Conservation (phyloP, 35 echinoderm and acorn worm species). For the Heliocidaris erythrogramma region DNA sequence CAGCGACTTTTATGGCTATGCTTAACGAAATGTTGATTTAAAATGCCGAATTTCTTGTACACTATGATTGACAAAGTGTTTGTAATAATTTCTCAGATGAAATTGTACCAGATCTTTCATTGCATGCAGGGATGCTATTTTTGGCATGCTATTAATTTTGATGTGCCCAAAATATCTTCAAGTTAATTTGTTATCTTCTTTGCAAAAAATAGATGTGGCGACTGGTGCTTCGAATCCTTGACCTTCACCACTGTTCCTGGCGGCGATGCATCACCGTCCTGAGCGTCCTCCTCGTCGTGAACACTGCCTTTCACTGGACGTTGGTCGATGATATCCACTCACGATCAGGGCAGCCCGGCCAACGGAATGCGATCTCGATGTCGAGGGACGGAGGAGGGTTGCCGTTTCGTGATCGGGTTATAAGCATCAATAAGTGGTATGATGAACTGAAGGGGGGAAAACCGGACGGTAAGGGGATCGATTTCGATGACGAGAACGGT, state of each 20-base stretch:
- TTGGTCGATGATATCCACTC: constrained; percentile 23
- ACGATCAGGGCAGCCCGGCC: not conserved
- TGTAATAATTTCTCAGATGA: not conserved
- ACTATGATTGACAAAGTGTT: not conserved
- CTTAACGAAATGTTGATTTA: not conserved
- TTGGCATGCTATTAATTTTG: too few relatives aligned
- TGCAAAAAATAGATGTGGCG: not conserved
- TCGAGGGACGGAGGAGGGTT: constrained; percentile 12
- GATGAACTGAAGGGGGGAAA: not conserved
- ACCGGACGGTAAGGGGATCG: not conserved
- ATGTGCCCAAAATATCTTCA: not conserved
- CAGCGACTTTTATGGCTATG: too few relatives aligned
- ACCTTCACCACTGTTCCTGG: not conserved
- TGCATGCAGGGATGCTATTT: not conserved
- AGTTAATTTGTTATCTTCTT: not conserved
- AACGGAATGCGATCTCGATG: not conserved
- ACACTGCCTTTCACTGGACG: constrained; percentile 44
- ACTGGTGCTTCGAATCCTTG: not conserved
- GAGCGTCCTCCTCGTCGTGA: constrained; percentile 23
- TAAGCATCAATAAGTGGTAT: constrained; percentile 49
- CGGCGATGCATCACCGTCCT: constrained; percentile 30
- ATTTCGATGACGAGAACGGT: not conserved
- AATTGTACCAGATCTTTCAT: not conserved
- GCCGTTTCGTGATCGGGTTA: constrained; percentile 38
- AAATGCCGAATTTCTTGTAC: not conserved